Evolutionary conservation across 1,140 invertebrate species (phyloP).

Genomic region (Solenopsis invicta): DNA sequence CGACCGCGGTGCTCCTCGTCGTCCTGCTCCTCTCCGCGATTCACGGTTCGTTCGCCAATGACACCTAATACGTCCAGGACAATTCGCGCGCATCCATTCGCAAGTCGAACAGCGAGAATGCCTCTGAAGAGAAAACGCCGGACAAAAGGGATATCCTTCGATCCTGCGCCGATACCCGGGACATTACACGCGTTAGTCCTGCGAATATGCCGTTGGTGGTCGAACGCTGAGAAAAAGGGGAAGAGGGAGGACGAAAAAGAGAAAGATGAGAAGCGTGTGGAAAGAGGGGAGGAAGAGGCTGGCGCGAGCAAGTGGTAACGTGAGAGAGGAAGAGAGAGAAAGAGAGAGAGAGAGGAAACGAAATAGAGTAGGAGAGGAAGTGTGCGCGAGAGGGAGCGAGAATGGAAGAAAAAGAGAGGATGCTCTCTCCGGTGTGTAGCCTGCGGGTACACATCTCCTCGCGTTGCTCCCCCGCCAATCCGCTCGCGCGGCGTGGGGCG

Average conservation of each 20-base stretch:
- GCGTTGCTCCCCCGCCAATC: constrained; percentile 84
- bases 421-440: constrained; percentile 68
- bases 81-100: neutral
- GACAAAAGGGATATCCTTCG: constrained; percentile 15
- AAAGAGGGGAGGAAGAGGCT: neutral
- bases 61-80: constrained; percentile 28
- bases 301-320: constrained; percentile 32
- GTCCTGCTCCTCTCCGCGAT: constrained; percentile 34
- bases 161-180: constrained; percentile 17
- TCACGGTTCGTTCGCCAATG: neutral
- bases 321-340: constrained; percentile 25
- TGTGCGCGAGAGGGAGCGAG: constrained; percentile 53
- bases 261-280: constrained; percentile 31
- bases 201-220: constrained; percentile 57
- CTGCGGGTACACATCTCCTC: constrained; percentile 76
- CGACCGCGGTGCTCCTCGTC: constrained; percentile 56
- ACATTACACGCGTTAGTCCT: constrained; percentile 45
- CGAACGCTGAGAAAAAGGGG: constrained; percentile 53
- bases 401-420: constrained; percentile 68
- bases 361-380: constrained; percentile 71
- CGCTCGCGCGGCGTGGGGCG: constrained; percentile 80
- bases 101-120: neutral
- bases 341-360: constrained; percentile 57
- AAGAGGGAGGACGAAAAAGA: constrained; percentile 52
- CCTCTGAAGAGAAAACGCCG: neutral